These are phyloP conservation scores for Heterodera schachtii DNA, from an alignment of 1,140 invertebrate species.

Conservation along the genomic window DNA sequence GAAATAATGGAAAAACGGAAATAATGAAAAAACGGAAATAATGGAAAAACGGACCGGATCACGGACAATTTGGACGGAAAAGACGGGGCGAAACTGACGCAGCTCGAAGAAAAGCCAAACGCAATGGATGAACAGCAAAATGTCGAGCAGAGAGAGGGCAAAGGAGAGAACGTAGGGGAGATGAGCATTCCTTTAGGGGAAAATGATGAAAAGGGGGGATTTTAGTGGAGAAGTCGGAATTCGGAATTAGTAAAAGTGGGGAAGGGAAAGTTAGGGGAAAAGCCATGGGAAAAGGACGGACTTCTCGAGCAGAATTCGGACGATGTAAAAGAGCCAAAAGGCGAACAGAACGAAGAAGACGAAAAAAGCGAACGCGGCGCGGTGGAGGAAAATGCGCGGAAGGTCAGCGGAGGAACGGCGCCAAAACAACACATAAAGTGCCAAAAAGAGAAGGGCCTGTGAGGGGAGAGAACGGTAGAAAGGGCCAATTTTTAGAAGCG, in stretches of 20 bases:
- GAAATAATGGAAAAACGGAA: not conserved
- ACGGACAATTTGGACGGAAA: constrained; percentile 41
- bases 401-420: constrained; percentile 35
- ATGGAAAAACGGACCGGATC: constrained; percentile 36
- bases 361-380: constrained; percentile 43
- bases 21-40: not conserved
- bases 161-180: constrained; percentile 40
- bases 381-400: constrained; percentile 42
- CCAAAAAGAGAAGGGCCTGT: constrained; percentile 38
- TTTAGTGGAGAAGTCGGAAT: not conserved
- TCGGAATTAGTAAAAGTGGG: not conserved
- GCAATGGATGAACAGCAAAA: constrained; percentile 47
- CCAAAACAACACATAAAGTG: constrained; percentile 48
- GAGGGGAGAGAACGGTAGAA: not conserved
- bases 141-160: constrained; percentile 44
- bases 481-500: not conserved
- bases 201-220: no score
- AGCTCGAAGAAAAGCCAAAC: constrained; percentile 51
- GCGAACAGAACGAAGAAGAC: constrained; percentile 47
- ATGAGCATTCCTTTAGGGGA: constrained; percentile 36
- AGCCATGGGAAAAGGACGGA: not conserved
- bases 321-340: constrained; percentile 56
- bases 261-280: no score
- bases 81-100: constrained; percentile 41
- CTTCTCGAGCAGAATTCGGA: constrained; percentile 37